Evolutionary conservation across 2,113 vertebrate species (phyloP).

Genomic region (Irena cyanogastra): DNA sequence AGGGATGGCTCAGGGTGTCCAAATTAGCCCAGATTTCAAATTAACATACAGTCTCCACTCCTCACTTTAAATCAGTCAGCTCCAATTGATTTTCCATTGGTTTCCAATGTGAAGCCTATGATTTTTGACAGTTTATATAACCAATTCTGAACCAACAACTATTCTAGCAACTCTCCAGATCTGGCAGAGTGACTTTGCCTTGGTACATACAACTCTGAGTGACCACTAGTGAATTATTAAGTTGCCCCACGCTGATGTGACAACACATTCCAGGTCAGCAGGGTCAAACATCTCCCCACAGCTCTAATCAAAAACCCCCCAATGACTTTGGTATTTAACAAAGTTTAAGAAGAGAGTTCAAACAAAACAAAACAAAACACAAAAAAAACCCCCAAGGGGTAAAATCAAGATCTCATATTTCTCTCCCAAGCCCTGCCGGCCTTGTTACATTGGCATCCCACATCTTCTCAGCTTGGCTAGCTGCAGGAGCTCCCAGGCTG

Average conservation of each 20-base stretch:
- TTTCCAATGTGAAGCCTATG: neutral
- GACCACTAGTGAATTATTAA: neutral
- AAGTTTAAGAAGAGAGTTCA: neutral
- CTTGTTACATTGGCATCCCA: neutral
- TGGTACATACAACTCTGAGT: neutral
- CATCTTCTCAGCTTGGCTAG: neutral
- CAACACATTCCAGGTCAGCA: neutral
- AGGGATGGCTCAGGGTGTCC: neutral
- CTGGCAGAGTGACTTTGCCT: neutral
- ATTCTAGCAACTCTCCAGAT: neutral
- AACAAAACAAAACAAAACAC: neutral
- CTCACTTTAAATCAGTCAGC: neutral
- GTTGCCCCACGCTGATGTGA: neutral
- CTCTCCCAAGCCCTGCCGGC: neutral
- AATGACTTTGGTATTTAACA: neutral
- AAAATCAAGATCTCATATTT: neutral
- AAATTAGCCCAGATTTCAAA: neutral
- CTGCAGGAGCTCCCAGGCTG: neutral
- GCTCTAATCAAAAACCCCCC: neutral
- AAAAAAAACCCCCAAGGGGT: neutral
- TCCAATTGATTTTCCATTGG: neutral
- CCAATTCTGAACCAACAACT: neutral
- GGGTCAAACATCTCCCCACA: neutral
- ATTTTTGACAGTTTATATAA: neutral
- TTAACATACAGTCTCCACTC: neutral